Conservation (phyloP, 2,797 vertebrate species). For the Malacoraja senta region DNA sequence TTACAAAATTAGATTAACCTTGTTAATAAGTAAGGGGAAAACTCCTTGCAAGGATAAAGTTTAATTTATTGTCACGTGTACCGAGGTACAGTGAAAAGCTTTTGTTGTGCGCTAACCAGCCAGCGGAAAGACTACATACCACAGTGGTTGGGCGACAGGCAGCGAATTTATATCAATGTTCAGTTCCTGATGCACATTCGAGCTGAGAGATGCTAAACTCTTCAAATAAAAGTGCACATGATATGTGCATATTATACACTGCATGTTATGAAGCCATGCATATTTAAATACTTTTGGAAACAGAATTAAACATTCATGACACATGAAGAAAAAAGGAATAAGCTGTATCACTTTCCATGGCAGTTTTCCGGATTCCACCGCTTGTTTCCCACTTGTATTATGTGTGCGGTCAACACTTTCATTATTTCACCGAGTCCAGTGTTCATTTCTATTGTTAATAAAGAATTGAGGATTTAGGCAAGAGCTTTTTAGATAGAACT, state of each 20-base stretch:
- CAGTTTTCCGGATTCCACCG: constrained; percentile 9
- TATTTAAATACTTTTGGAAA: constrained; percentile 37
- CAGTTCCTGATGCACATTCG: neutral
- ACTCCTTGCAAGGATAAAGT: too few species aligned
- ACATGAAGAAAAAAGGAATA: constrained; percentile 6
- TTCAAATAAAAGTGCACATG: constrained; percentile 23
- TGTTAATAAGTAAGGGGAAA: too few species aligned
- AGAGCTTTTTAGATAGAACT: neutral
- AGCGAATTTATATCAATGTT: neutral
- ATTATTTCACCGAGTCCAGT: neutral
- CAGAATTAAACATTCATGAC: constrained; percentile 36
- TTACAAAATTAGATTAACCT: too few species aligned
- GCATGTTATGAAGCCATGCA: constrained; percentile 31
- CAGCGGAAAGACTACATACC: too few species aligned
- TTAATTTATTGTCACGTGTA: too few species aligned
- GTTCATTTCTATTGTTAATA: neutral
- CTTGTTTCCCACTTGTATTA: neutral
- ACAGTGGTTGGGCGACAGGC: too few species aligned
- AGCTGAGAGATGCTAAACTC: constrained; percentile 2
- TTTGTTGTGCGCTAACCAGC: too few species aligned
- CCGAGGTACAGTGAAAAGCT: too few species aligned
- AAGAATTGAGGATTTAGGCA: neutral
- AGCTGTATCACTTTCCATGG: neutral
- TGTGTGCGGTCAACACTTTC: constrained; percentile 7
- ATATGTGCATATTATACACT: constrained; percentile 24